Conservation (phyloP, 2,888 invertebrate species). For the Willowsia nigromaculata region DNA sequence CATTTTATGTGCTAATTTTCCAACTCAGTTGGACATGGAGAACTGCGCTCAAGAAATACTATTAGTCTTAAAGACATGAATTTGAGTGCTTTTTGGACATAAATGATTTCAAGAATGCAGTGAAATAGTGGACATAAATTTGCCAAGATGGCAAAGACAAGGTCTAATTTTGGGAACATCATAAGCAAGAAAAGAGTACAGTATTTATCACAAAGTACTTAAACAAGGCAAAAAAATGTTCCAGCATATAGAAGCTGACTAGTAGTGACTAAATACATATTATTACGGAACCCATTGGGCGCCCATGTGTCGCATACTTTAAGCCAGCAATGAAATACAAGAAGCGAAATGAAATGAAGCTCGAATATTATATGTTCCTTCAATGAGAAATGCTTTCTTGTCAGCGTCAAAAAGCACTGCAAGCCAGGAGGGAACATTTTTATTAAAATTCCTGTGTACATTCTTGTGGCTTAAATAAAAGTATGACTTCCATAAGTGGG, state of each 20-base stretch:
- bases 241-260: not conserved
- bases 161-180: constrained; percentile 25
- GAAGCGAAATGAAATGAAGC: not conserved
- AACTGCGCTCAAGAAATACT: not conserved
- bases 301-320: constrained; percentile 51
- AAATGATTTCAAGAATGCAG: constrained; percentile 46
- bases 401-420: too few species aligned
- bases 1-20: too few species aligned
- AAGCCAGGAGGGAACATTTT: too few species aligned
- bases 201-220: constrained; percentile 3
- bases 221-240: not conserved
- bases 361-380: not conserved
- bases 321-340: not conserved
- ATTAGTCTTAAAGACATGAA: not conserved
- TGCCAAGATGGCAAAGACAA: constrained; percentile 19
- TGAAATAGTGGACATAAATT: constrained; percentile 50
- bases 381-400: not conserved
- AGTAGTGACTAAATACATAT: too few species aligned
- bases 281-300: too few species aligned
- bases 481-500: too few species aligned
- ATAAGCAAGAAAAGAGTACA: not conserved
- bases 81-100: constrained; percentile 39
- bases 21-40: not conserved
- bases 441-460: too few species aligned
- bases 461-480: too few species aligned